These are phyloP conservation scores for Clinocottus analis DNA, from an alignment of 2,113 vertebrate genomes.

Conservation along the genomic window DNA sequence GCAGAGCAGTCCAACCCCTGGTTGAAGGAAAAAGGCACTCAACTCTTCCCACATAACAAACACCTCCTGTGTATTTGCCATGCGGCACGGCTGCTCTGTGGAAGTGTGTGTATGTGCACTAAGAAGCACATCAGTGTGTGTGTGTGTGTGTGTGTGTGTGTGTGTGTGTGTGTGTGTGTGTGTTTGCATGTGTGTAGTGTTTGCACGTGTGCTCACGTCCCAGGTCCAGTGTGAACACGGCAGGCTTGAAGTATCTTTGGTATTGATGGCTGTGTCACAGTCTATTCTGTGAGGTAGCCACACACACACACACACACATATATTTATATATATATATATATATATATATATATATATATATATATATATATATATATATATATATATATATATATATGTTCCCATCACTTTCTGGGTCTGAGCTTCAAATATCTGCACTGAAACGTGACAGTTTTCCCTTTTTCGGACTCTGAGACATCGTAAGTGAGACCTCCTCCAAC, in stretches of 20 bases:
- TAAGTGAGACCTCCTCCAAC: slow-evolving; percentile 32
- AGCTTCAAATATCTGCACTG: slow-evolving; percentile 53
- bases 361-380: no score
- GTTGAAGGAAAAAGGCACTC: slow-evolving; percentile 88
- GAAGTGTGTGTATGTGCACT: slow-evolving; percentile 40
- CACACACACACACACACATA: slow-evolving; percentile 82
- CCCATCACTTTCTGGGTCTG: slow-evolving; percentile 55
- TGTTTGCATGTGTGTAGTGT: slow-evolving; percentile 48
- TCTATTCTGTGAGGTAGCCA: slow-evolving; percentile 93
- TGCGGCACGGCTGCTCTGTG: slow-evolving; percentile 78
- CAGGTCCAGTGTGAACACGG: slow-evolving; percentile 62
- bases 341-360: no score
- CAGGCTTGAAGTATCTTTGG: slow-evolving; percentile 95
- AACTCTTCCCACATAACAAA: slow-evolving; percentile 82
- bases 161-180: slow-evolving; percentile 48
- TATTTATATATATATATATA: no score
- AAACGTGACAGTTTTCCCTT: slow-evolving; percentile 46
- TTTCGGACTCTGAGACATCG: slow-evolving; percentile 34
- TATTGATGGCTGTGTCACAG: slow-evolving; percentile 91
- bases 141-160: slow-evolving; percentile 48
- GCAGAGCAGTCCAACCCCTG: slow-evolving; percentile 82
- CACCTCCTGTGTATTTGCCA: slow-evolving; percentile 71
- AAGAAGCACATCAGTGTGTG: slow-evolving; percentile 33
- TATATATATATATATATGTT: no score
- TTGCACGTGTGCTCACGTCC: slow-evolving; percentile 35